These are phyloP conservation scores for Crematogaster levior DNA, from an alignment of 2,888 invertebrate species.

Conservation along the genomic window DNA sequence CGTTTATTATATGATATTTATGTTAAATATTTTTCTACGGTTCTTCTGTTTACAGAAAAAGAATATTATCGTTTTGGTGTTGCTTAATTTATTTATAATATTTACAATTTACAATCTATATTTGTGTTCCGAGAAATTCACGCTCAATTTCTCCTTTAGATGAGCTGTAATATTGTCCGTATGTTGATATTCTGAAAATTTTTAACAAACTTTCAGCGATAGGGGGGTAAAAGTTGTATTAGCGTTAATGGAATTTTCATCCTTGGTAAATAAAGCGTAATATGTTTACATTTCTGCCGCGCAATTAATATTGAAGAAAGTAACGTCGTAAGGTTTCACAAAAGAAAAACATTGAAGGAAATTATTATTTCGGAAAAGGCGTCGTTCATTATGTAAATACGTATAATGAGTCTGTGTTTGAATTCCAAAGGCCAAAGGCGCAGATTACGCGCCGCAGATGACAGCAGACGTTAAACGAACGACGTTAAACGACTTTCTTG, in stretches of 20 bases:
- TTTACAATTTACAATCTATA: neutral
- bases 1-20: neutral
- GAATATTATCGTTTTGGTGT: neutral
- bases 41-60: neutral
- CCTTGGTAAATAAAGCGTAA: conserved; percentile 1
- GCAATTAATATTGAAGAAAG: neutral
- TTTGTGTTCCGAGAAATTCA: neutral
- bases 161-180: neutral
- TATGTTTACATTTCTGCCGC: neutral
- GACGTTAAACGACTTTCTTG: too few relatives aligned
- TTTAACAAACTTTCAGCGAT: neutral
- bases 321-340: neutral
- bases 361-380: neutral
- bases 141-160: conserved; percentile 2
- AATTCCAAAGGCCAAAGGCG: conserved; percentile 29
- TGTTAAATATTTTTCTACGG: neutral
- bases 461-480: too few relatives aligned
- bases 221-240: neutral
- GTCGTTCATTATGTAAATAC: neutral
- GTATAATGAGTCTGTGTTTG: neutral
- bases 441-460: conserved; percentile 34
- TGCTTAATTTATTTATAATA: conserved; percentile 36
- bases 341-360: neutral
- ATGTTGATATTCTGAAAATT: conserved; percentile 2
- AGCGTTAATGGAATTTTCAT: conserved; percentile 22